A percentile compares a stretch with the other conserved stretches of the same genome.
phyloP scores from a whole-genome alignment of 2,797 vertebrate genomes.

The Eremophila alpestris region DNA sequence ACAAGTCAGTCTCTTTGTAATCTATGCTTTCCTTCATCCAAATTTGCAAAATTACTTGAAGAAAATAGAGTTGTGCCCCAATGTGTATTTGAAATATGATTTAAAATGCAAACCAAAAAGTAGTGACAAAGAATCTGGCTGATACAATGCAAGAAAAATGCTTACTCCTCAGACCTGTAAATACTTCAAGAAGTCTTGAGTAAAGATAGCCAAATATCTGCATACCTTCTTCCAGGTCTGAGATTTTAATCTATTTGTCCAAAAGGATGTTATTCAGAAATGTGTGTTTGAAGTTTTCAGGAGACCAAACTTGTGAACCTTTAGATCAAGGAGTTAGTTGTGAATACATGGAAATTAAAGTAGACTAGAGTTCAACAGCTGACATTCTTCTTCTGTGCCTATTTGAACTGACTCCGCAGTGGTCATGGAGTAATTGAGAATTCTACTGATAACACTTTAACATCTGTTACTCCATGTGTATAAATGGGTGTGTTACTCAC shows the following conservation, averaged over 20 bases:
- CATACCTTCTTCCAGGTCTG: background rate
- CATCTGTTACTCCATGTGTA: background rate
- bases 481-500: background rate
- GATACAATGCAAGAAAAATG: background rate
- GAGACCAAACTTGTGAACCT: background rate
- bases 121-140: background rate
- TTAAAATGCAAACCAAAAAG: background rate
- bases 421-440: background rate
- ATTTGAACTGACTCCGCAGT: background rate
- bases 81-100: background rate
- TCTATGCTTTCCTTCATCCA: background rate
- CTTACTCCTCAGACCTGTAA: background rate
- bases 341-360: background rate
- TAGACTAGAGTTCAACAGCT: background rate
- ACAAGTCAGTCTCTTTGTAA: background rate
- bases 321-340: background rate
- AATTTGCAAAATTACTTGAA: background rate
- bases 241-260: background rate
- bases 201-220: background rate
- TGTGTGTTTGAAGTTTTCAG: background rate
- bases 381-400: background rate
- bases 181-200: background rate
- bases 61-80: background rate
- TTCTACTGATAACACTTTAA: background rate
- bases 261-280: background rate